A percentile compares a stretch with the other conserved stretches of the same genome.
Evolutionary conservation across 2,888 invertebrate genomes (phyloP).

Genomic region (Andrena praecox): DNA sequence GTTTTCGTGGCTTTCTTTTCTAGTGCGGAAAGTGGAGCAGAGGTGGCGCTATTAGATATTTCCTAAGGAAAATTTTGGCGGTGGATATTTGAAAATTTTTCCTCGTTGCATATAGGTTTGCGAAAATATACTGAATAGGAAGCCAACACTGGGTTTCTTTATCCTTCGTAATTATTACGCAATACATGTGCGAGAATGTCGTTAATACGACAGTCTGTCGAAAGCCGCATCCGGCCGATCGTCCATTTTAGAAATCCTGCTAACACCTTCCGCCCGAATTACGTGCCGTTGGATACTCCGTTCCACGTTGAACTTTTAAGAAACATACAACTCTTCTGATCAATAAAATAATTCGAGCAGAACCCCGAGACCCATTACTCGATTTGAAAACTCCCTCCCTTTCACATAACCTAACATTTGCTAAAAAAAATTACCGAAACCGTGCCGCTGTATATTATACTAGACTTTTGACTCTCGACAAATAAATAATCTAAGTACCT

Average conservation of each 20-base stretch:
- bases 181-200: conserved; percentile 17
- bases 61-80: not conserved
- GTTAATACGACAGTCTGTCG: conserved; percentile 31
- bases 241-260: conserved; percentile 18
- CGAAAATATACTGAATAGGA: not conserved
- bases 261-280: conserved; percentile 19
- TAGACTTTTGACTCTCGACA: too few relatives aligned
- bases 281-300: not conserved
- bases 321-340: too few relatives aligned
- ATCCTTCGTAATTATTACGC: not conserved
- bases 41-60: not conserved
- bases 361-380: too few relatives aligned
- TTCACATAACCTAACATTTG: too few relatives aligned
- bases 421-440: too few relatives aligned
- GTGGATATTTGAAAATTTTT: not conserved
- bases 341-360: too few relatives aligned
- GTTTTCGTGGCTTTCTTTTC: not conserved
- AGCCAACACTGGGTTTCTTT: not conserved
- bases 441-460: too few relatives aligned
- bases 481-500: too few relatives aligned
- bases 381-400: too few relatives aligned
- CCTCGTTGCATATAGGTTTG: not conserved
- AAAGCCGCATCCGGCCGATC: conserved; percentile 33
- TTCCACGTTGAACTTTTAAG: not conserved
- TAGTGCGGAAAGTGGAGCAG: not conserved